A percentile compares a stretch with the other conserved stretches of the same genome.
Conservation (phyloP, 2,113 vertebrate species). For the Caranx melampygus region DNA sequence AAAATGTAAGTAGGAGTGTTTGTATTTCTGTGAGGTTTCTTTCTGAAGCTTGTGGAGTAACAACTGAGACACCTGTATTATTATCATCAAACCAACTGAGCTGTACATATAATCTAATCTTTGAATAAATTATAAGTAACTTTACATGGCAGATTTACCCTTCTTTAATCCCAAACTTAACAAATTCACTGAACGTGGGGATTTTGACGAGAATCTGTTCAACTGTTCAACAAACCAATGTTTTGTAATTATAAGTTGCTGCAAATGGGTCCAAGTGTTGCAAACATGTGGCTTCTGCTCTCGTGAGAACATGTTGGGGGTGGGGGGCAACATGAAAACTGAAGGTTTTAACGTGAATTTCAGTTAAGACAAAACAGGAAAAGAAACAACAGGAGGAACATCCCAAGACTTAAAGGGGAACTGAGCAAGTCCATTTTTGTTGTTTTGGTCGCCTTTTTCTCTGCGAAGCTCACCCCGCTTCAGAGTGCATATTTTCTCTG, state of each 20-base stretch:
- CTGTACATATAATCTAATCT: too few relatives aligned
- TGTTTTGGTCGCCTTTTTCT: too few relatives aligned
- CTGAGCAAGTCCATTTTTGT: too few relatives aligned
- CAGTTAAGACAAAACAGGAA: conserved; percentile 2
- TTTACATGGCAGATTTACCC: background rate
- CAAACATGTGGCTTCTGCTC: conserved; percentile 38
- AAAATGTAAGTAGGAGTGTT: background rate
- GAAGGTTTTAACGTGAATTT: background rate
- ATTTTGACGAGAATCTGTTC: background rate
- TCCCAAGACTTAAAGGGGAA: background rate
- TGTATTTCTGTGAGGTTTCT: background rate
- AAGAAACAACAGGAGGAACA: background rate
- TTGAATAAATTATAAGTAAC: background rate
- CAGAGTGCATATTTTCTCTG: too few relatives aligned
- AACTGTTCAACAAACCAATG: background rate
- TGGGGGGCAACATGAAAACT: conserved; percentile 23
- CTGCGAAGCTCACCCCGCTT: too few relatives aligned
- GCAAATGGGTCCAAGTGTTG: background rate
- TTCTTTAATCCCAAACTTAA: background rate
- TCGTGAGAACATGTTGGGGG: conserved; percentile 5
- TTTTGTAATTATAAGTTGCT: background rate
- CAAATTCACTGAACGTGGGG: background rate
- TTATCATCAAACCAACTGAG: too few relatives aligned
- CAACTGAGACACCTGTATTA: too few relatives aligned
- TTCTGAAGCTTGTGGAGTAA: background rate